Percentiles rank a stretch among this genome's conserved stretches.
phyloP scores from a whole-genome alignment of 2,888 invertebrate species.

The Platynereis dumerilii region DNA sequence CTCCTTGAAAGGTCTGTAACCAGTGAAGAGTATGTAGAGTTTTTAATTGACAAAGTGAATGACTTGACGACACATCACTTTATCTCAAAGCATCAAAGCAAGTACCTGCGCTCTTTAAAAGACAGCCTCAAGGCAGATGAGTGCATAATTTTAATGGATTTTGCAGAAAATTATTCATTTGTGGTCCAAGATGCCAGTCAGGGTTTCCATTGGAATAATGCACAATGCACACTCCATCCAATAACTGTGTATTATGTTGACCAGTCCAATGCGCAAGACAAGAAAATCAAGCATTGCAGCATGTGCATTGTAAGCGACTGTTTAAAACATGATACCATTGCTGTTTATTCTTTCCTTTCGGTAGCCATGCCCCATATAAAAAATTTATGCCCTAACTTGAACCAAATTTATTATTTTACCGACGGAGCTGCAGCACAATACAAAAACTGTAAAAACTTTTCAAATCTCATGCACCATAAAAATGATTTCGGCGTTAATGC shows the following conservation, averaged over 20 bases:
- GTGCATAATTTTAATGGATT: conserved; percentile 26
- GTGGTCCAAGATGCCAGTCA: conserved; percentile 37
- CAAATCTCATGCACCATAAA: conserved; percentile 38
- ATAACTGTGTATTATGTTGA: conserved; percentile 20
- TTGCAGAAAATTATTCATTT: conserved; percentile 25
- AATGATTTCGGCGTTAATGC: conserved; percentile 38
- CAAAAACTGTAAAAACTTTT: conserved; percentile 42
- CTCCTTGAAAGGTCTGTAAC: neutral
- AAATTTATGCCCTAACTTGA: neutral
- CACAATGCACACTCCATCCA: conserved; percentile 40
- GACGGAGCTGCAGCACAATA: conserved; percentile 43
- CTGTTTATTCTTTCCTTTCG: conserved; percentile 34
- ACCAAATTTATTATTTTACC: conserved; percentile 25
- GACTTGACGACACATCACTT: too few relatives aligned
- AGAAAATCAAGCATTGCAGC: neutral
- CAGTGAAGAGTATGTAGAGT: too few relatives aligned
- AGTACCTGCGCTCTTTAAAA: neutral
- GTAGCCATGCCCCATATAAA: conserved; percentile 9
- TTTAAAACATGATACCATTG: conserved; percentile 32
- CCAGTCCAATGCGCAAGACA: conserved; percentile 23
- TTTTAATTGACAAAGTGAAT: neutral
- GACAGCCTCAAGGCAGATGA: neutral
- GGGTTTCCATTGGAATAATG: conserved; percentile 39
- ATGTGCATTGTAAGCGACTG: conserved; percentile 34
- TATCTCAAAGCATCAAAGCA: too few relatives aligned